These are phyloP conservation scores for Melozone crissalis DNA, from an alignment of 2,113 vertebrate species.

Conservation along the genomic window DNA sequence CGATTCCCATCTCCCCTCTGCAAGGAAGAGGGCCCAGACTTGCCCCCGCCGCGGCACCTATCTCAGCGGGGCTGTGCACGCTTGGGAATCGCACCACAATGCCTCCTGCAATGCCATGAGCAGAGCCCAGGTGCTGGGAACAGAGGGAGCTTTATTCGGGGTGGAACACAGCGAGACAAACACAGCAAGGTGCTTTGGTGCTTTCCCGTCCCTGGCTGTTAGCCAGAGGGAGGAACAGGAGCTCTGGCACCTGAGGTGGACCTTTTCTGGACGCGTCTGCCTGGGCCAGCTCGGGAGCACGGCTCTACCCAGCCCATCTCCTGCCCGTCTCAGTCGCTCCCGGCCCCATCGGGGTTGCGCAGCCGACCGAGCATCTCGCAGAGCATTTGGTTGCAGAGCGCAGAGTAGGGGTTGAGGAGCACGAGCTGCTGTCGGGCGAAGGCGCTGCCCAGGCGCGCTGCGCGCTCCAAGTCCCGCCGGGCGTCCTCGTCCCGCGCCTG, in stretches of 20 bases:
- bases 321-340: not conserved
- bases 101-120: rapidly evolving
- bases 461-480: conserved; percentile 79
- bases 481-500: conserved; percentile 76
- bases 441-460: conserved; percentile 84
- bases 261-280: rapidly evolving
- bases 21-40: rapidly evolving
- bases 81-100: rapidly evolving
- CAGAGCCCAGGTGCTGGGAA: not conserved
- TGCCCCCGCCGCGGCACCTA: rapidly evolving
- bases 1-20: no score
- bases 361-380: conserved; percentile 83
- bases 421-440: conserved; percentile 89
- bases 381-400: conserved; percentile 96
- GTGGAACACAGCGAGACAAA: not conserved
- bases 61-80: rapidly evolving
- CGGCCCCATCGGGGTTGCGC: conserved; percentile 58
- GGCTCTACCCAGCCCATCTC: not conserved
- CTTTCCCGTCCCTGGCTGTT: not conserved
- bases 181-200: rapidly evolving
- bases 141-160: conserved; percentile 2
- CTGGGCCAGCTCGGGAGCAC: not conserved
- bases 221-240: not conserved
- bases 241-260: rapidly evolving
- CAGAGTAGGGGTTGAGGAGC: conserved; percentile 89